A percentile compares a stretch with the other conserved stretches of the same genome.
Conservation (phyloP, 2,888 invertebrate genomes). For the Holacanthella duospinosa region DNA sequence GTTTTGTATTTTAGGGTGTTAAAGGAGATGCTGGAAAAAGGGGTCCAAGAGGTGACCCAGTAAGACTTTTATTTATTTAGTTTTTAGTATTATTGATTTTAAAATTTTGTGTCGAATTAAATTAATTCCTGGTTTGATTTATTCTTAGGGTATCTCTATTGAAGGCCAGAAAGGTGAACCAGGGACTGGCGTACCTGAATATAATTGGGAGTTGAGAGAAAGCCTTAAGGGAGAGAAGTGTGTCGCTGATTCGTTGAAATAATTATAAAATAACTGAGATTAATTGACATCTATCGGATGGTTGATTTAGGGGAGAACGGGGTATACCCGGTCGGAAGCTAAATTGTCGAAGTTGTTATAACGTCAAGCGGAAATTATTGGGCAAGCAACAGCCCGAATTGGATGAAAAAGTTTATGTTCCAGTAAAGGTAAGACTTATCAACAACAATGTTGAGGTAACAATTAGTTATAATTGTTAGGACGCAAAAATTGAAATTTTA, state of each 20-base stretch:
- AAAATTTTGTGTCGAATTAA: background rate
- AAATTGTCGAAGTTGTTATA: background rate
- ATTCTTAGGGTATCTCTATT: slow-evolving; percentile 3
- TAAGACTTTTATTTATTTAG: background rate
- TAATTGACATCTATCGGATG: too few species aligned
- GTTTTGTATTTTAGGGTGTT: slow-evolving; percentile 18
- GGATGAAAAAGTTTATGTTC: background rate
- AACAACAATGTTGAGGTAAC: too few species aligned
- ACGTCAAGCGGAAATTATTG: background rate
- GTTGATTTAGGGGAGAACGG: background rate
- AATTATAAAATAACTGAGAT: too few species aligned
- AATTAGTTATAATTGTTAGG: too few species aligned
- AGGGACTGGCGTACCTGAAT: background rate
- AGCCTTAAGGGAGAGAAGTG: background rate
- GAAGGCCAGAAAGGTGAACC: slow-evolving; percentile 15
- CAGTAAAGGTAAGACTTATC: background rate
- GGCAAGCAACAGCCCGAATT: background rate
- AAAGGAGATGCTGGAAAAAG: slow-evolving; percentile 21
- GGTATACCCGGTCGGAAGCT: background rate
- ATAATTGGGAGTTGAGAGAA: background rate
- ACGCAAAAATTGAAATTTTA: background rate
- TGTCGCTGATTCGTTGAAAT: too few species aligned
- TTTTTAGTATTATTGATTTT: background rate
- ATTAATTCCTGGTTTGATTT: too few species aligned
- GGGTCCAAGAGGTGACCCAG: slow-evolving; percentile 14